phyloP scores from a whole-genome alignment of 1,140 invertebrate genomes.

The Drosophila pectinifera region DNA sequence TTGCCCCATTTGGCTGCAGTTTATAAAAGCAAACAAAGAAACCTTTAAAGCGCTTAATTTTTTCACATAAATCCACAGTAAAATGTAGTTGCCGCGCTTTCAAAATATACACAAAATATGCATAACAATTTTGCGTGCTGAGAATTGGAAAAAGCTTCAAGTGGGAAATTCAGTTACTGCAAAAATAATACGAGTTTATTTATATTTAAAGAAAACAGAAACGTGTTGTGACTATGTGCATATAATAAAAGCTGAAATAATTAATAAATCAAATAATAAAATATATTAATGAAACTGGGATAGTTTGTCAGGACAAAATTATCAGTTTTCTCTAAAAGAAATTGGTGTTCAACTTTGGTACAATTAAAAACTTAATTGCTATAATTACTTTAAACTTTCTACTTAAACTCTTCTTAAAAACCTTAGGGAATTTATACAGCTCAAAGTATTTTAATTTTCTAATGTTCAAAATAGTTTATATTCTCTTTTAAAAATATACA shows the following conservation, averaged over 20 bases:
- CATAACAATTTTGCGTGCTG: neutral
- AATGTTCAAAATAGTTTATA: no score
- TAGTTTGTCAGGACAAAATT: no score
- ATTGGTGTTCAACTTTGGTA: no score
- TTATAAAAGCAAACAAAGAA: constrained; percentile 23
- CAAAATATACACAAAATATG: constrained; percentile 20
- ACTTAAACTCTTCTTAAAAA: no score
- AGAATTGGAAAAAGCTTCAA: neutral
- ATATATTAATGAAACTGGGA: neutral
- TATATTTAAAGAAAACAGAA: neutral
- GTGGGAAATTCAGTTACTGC: neutral
- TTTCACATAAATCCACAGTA: neutral
- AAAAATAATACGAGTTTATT: constrained; percentile 6
- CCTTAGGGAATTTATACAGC: no score
- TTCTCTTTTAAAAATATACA: no score
- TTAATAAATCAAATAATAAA: neutral
- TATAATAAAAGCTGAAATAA: neutral
- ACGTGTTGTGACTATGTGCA: no score
- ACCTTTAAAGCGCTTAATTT: constrained; percentile 1
- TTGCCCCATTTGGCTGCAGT: neutral
- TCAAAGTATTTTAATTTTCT: no score
- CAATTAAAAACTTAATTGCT: neutral
- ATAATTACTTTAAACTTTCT: neutral
- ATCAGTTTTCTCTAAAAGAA: no score
- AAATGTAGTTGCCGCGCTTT: constrained; percentile 1